phyloP scores from a whole-genome alignment of 2,888 invertebrate species.

The Euproctis similis region DNA sequence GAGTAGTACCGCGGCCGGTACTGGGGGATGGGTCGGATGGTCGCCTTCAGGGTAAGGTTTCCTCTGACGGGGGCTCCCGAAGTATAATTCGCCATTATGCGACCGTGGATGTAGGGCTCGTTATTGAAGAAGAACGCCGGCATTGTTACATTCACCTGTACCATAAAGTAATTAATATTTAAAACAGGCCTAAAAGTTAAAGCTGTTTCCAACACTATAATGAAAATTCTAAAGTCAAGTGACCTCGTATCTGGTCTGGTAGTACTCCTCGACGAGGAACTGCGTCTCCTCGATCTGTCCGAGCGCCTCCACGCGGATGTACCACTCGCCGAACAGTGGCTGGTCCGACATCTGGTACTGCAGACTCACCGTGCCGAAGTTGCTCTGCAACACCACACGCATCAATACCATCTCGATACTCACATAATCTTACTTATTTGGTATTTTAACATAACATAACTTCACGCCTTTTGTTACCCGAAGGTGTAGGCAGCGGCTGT shows the following conservation, averaged over 20 bases:
- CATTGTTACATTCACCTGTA: conserved; percentile 94
- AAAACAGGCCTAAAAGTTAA: background rate
- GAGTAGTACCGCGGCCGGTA: conserved; percentile 64
- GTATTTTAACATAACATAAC: too few species aligned
- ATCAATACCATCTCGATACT: background rate
- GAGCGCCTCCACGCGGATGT: conserved; percentile 89
- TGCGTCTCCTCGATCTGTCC: conserved; percentile 90
- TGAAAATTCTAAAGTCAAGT: too few species aligned
- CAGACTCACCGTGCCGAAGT: conserved; percentile 94
- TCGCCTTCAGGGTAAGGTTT: conserved; percentile 90
- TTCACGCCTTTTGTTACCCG: too few species aligned
- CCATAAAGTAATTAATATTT: background rate
- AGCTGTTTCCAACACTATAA: too few species aligned
- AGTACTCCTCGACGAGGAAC: conserved; percentile 95
- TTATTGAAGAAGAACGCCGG: conserved; percentile 94
- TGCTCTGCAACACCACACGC: conserved; percentile 75
- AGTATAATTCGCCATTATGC: conserved; percentile 95
- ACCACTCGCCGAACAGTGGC: conserved; percentile 95
- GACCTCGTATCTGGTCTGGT: conserved; percentile 94
- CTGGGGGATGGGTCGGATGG: conserved; percentile 81
- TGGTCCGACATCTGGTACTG: conserved; percentile 93
- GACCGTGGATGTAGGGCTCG: conserved; percentile 88
- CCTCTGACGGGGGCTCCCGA: conserved; percentile 93
- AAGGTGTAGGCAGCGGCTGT: too few species aligned
- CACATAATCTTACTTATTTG: too few species aligned